Conservation (phyloP, 2,888 invertebrate species). For the Drosophila suboccidentalis region DNA sequence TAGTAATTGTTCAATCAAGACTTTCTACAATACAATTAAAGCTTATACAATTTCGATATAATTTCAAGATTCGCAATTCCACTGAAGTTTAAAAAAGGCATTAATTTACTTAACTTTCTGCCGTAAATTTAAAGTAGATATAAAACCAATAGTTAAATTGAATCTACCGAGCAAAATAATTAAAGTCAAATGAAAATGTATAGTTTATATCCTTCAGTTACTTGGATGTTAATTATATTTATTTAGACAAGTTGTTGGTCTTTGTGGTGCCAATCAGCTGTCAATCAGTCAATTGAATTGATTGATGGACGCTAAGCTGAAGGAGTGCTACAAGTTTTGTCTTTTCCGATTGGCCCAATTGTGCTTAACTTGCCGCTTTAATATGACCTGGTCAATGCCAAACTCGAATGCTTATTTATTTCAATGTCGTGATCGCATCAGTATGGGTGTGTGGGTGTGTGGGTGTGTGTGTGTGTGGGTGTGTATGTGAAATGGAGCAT, state of each 20-base stretch:
- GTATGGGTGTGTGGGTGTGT: conserved; percentile 30
- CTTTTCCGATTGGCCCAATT: conserved; percentile 11
- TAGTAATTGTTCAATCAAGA: not conserved
- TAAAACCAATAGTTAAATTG: too few species aligned
- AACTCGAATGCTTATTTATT: conserved; percentile 59
- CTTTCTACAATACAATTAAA: not conserved
- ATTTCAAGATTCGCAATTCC: not conserved
- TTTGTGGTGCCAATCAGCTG: conserved; percentile 26
- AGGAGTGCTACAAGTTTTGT: conserved; percentile 18
- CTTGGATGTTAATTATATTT: conserved; percentile 8
- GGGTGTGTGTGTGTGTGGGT: conserved; percentile 5
- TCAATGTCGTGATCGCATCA: conserved; percentile 66
- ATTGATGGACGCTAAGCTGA: conserved; percentile 51
- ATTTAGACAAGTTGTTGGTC: conserved; percentile 6
- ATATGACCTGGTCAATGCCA: conserved; percentile 69
- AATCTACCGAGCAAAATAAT: not conserved
- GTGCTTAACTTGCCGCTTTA: conserved; percentile 53
- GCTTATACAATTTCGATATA: not conserved
- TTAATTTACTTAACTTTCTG: not conserved
- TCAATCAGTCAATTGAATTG: conserved; percentile 31
- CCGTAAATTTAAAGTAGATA: not conserved
- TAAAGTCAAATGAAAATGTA: not conserved
- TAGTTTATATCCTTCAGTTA: not conserved
- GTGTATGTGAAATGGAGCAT: not conserved
- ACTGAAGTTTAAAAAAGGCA: not conserved